Evolutionary conservation across 35 echinoderm and acorn worm species (phyloP), one percentile per base, ranked within the genome.

Genomic region (Ophioderma brevispina): DNA sequence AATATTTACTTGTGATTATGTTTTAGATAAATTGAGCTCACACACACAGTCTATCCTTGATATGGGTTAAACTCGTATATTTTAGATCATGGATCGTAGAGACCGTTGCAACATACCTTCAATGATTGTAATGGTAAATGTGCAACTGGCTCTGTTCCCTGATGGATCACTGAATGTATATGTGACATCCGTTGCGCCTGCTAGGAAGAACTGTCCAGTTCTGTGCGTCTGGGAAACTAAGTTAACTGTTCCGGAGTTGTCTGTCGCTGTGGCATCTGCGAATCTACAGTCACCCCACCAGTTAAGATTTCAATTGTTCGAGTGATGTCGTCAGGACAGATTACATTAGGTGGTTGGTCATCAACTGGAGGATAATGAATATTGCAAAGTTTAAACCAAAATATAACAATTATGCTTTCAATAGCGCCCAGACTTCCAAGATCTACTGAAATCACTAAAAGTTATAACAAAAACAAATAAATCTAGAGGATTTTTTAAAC

Each of bases 91-190:
- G n/a, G n/a, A n/a, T n/a, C n/a, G n/a, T n/a, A n/a, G n/a, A n/a
- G n/a, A n/a, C n/a, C n/a, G n/a, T n/a, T n/a, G n/a, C n/a, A n/a
- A n/a, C 59, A 13, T 70, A 70, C 59, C 59, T 70, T 70, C 59
- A 70, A 30, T 70, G 2, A 94, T 52, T 36, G 38, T 87, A 33
- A 94, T 52, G 34, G 37, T 38, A 37, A 95, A 95, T 30, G 35
- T 36, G 37, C 94, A 95, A 19, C 35, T 38, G 11, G 37, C 89
- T 19, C 11, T 0, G 36, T 95, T 95, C 0, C 64, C 85, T 36
- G 36, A 30, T 13, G 35, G 13, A 49, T 95, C 94, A 0, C 81
- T 81, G 39, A 87, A 86, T 0, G 78, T 91, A 38, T 83, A 83
- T 2, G 55, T 81, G 14, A 95, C 94, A 6, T 37, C 33, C 0